Evolutionary conservation across 2,888 invertebrate species (phyloP), one percentile per base, ranked within the genome.

Genomic region (Macrosiphum euphorbiae): DNA sequence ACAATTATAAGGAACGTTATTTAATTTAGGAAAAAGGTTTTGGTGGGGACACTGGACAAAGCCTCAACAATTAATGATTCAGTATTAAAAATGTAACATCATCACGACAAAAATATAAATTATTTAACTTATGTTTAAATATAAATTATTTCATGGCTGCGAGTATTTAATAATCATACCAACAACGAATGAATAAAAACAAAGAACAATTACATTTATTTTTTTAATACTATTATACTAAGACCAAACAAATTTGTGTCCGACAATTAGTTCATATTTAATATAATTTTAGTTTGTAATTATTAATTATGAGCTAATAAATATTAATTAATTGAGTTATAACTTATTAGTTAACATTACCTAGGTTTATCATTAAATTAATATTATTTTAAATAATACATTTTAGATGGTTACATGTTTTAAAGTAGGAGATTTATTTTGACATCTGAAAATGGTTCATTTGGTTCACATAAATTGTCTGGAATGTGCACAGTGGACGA

Each of bases 21-120:
- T 90, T 78, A 78, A 78, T 90, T 90, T 78, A 78, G 35, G 50
- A 78, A 84, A 90, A 90, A 50, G 78, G 78, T 90, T 89, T 90
- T 90, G n/a, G 44, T 61, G 52, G 47, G 47, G 47, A 47, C 61
- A 78, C 35, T 61, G 47, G n/a, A 47, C 61, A 78, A 90, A 90
- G n/a, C 41, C 13, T 78, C 35, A 52, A 78, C 35, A 90, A 78
- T 50, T 90, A 52, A 90, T 50, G 35, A 52, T 78, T 90, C 52
- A 84, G 52, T 90, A 78, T 90, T 78, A 35, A 50, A 78, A 90
- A 90, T 44, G 78, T 90, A 78, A 90, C 78, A 61, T 90, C 44
- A n/a, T 61, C 28, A 61, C n/a, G 89, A 61, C n/a, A 20, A 90
- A 61, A 61, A 78, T 35, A 78, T 78, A 89, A 58, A 89, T 41